Evolutionary conservation across 2,888 invertebrate genomes (phyloP).

Genomic region (Allygus modestus): DNA sequence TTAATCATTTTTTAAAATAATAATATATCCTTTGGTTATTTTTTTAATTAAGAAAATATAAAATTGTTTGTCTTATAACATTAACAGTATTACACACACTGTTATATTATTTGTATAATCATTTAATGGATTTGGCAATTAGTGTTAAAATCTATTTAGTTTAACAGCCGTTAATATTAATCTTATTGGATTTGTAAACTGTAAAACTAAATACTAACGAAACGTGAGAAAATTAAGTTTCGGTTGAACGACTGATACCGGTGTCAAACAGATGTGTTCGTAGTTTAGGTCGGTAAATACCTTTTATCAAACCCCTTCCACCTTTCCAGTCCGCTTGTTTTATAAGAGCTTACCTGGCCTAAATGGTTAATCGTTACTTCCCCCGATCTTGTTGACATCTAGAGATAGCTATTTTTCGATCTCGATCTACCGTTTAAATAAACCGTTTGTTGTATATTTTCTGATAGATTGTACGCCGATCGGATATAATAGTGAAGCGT

Average conservation of each 20-base stretch:
- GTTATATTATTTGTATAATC: not conserved
- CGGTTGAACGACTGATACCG: not conserved
- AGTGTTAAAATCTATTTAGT: too few relatives aligned
- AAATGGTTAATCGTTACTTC: conserved; percentile 42
- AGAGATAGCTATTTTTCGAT: conserved; percentile 56
- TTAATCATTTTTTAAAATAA: too few relatives aligned
- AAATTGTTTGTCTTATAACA: too few relatives aligned
- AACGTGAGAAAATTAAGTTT: not conserved
- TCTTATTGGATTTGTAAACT: too few relatives aligned
- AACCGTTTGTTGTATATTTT: conserved; percentile 47
- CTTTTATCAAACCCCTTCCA: not conserved
- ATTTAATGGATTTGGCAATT: too few relatives aligned
- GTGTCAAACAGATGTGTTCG: conserved; percentile 11
- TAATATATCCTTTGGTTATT: too few relatives aligned
- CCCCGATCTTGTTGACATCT: conserved; percentile 44
- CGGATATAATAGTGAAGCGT: not conserved
- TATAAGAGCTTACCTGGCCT: conserved; percentile 56
- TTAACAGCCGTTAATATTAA: too few relatives aligned
- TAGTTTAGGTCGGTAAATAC: not conserved
- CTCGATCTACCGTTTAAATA: not conserved
- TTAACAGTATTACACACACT: too few relatives aligned
- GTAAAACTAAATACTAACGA: too few relatives aligned
- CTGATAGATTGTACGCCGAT: conserved; percentile 26
- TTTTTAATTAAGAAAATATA: too few relatives aligned
- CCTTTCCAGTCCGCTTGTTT: conserved; percentile 23